A percentile compares a stretch with the other conserved stretches of the same genome.
phyloP scores from a whole-genome alignment of 2,797 vertebrate genomes.

The Gallinago solitaria region DNA sequence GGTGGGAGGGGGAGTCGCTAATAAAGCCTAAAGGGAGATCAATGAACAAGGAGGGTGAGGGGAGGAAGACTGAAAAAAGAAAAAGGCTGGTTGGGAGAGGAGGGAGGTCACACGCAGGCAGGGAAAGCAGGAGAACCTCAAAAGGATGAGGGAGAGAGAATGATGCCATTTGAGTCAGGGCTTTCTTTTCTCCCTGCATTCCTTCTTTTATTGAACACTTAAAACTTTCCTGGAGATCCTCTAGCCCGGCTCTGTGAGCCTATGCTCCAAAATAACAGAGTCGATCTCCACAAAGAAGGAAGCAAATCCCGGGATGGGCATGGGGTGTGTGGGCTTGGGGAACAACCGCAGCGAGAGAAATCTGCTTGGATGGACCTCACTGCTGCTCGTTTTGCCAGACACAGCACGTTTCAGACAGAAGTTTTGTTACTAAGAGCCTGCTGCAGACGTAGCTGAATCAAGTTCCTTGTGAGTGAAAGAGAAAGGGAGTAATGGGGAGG shows the following conservation, averaged over 20 bases:
- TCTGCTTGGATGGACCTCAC: not conserved
- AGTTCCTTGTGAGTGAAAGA: slow-evolving; percentile 6
- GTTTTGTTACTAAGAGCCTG: not conserved
- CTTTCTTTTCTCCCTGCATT: slow-evolving; percentile 52
- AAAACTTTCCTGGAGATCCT: slow-evolving; percentile 45
- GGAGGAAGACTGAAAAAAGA: not conserved
- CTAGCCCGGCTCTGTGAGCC: not conserved
- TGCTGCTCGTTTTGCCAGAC: slow-evolving; percentile 3
- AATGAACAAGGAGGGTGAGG: slow-evolving; percentile 36
- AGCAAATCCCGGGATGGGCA: not conserved
- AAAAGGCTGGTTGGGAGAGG: slow-evolving; percentile 15
- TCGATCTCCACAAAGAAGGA: not conserved
- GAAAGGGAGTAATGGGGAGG: not conserved
- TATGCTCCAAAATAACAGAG: not conserved
- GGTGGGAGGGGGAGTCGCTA: slow-evolving; percentile 59
- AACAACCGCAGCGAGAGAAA: not conserved
- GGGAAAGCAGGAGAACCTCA: slow-evolving; percentile 52
- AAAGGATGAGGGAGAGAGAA: slow-evolving; percentile 26
- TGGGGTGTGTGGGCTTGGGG: rapidly evolving
- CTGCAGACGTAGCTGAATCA: not conserved
- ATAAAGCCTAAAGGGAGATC: slow-evolving; percentile 56
- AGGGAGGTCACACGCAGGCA: slow-evolving; percentile 37
- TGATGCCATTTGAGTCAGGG: not conserved
- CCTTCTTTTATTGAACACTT: slow-evolving; percentile 57
- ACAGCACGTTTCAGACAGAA: not conserved